phyloP scores from a whole-genome alignment of 2,888 invertebrate species.

The Acronicta alni region DNA sequence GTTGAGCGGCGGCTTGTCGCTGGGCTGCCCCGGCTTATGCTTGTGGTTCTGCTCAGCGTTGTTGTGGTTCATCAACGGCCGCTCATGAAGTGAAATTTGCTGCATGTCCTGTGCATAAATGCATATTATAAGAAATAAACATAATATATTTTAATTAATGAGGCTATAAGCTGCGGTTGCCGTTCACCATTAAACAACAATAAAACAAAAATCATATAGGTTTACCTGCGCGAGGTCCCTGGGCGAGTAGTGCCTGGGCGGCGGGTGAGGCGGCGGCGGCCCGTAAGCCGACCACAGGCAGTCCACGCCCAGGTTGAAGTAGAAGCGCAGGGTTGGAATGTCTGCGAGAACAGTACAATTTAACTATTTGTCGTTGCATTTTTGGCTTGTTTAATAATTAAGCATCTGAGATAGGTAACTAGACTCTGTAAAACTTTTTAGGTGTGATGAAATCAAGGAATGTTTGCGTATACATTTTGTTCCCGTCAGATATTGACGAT shows the following conservation, averaged over 20 bases:
- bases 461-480: too few relatives aligned
- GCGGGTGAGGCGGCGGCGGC: slow-evolving; percentile 67
- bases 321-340: slow-evolving; percentile 90
- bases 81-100: slow-evolving; percentile 75
- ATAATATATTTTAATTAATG: too few relatives aligned
- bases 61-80: slow-evolving; percentile 57
- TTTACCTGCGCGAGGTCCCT: slow-evolving; percentile 67
- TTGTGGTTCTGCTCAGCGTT: slow-evolving; percentile 65
- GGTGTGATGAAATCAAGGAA: too few relatives aligned
- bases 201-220: too few relatives aligned
- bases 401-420: too few relatives aligned
- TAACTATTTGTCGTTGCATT: too few relatives aligned
- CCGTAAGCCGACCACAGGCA: slow-evolving; percentile 84
- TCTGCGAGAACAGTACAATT: slow-evolving; percentile 70
- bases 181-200: too few relatives aligned
- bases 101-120: slow-evolving; percentile 75
- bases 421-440: too few relatives aligned
- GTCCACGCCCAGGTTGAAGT: slow-evolving; percentile 92
- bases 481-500: too few relatives aligned
- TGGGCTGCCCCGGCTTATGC: slow-evolving; percentile 63
- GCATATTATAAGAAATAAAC: too few relatives aligned
- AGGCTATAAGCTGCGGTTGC: too few relatives aligned
- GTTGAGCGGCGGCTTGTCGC: slow-evolving; percentile 68
- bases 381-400: too few relatives aligned
- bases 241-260: slow-evolving; percentile 70